Percentiles rank a stretch among this genome's conserved stretches.
Conservation (phyloP, 2,797 vertebrate species). For the Leuciscus waleckii region DNA sequence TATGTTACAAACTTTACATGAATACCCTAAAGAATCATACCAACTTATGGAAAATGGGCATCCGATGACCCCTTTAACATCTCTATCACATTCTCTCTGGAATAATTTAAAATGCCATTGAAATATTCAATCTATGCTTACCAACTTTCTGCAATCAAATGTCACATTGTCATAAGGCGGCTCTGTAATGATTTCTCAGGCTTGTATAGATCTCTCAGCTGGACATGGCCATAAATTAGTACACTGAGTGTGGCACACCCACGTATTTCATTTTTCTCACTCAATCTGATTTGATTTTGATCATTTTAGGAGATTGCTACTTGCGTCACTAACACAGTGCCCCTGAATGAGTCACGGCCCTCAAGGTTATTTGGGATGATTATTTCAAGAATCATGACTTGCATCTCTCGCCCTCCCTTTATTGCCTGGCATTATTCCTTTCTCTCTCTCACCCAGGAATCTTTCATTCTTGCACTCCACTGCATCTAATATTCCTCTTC, state of each 20-base stretch:
- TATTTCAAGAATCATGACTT: slow-evolving; percentile 41
- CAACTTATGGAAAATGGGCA: no score
- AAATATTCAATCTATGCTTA: slow-evolving; percentile 18
- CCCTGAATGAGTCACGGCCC: slow-evolving; percentile 59
- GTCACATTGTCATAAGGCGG: slow-evolving; percentile 5
- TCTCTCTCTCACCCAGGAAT: slow-evolving; percentile 1
- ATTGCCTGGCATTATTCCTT: slow-evolving; percentile 10
- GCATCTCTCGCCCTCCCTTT: slow-evolving; percentile 25
- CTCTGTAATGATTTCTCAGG: slow-evolving; percentile 22
- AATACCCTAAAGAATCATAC: no score
- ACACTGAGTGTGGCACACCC: slow-evolving; percentile 36
- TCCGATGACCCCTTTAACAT: neutral
- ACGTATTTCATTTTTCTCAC: slow-evolving; percentile 37
- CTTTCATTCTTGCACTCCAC: neutral
- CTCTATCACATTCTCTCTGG: neutral
- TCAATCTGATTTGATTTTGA: slow-evolving; percentile 58
- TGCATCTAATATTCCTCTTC: neutral
- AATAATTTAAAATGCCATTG: neutral
- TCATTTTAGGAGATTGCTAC: slow-evolving; percentile 55
- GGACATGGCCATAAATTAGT: slow-evolving; percentile 39
- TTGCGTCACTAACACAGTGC: slow-evolving; percentile 59
- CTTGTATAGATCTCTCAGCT: slow-evolving; percentile 9
- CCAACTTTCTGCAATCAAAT: slow-evolving; percentile 3
- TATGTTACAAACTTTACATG: no score
- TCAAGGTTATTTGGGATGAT: slow-evolving; percentile 61